A percentile compares a stretch with the other conserved stretches of the same genome.
Conservation (phyloP, 2,888 invertebrate species). For the Hypena proboscidalis region DNA sequence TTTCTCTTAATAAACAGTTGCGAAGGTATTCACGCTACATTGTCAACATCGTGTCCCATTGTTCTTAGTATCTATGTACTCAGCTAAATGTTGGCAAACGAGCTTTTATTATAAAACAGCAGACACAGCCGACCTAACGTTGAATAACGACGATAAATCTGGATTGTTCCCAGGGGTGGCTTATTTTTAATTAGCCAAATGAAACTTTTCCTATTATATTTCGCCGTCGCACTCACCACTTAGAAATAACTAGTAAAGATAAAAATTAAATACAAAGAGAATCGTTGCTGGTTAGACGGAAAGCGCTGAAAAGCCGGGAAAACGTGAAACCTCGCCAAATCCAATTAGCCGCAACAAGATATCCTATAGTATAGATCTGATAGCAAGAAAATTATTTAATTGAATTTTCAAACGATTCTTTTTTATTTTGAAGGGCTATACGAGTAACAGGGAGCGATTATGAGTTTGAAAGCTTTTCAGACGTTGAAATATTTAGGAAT, state of each 20-base stretch:
- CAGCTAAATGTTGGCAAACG: slow-evolving; percentile 60
- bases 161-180: slow-evolving; percentile 68
- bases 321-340: slow-evolving; percentile 67
- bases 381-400: slow-evolving; percentile 61
- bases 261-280: slow-evolving; percentile 72
- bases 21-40: slow-evolving; percentile 55
- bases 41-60: slow-evolving; percentile 60
- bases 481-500: slow-evolving; percentile 44
- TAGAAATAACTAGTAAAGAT: slow-evolving; percentile 53
- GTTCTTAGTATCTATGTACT: slow-evolving; percentile 58
- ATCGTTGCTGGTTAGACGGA: slow-evolving; percentile 37
- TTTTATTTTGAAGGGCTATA: slow-evolving; percentile 23
- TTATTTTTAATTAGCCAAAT: slow-evolving; percentile 82
- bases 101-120: slow-evolving; percentile 64
- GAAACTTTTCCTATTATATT: slow-evolving; percentile 80
- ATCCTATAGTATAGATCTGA: slow-evolving; percentile 64
- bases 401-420: slow-evolving; percentile 50
- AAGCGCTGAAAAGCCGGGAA: slow-evolving; percentile 55
- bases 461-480: slow-evolving; percentile 37
- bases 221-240: slow-evolving; percentile 59
- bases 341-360: slow-evolving; percentile 73
- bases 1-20: slow-evolving; percentile 51
- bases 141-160: slow-evolving; percentile 73
- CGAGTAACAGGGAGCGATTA: slow-evolving; percentile 24
- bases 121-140: slow-evolving; percentile 59